Evolutionary conservation across 2,113 vertebrate genomes (phyloP), one percentile per base, ranked within the genome.

Genomic region (Psilopogon haemacephalus): DNA sequence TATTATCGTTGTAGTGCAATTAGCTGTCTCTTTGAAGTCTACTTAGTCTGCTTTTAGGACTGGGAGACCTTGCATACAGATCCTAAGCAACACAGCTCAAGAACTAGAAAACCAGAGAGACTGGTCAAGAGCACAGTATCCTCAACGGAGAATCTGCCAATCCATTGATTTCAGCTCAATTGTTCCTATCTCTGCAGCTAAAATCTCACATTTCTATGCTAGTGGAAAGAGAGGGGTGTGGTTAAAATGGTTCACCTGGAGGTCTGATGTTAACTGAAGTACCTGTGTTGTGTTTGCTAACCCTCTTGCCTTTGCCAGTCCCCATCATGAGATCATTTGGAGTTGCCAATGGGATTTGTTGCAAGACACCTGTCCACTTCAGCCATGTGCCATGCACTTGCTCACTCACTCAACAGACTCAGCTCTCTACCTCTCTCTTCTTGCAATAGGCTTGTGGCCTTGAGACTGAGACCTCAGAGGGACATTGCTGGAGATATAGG

Each of bases 361-460:
- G 58, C 13, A 72, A 9, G 8, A 3, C 4, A 3, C 11, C 35
- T 5, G 4, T 12, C n/a, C 19, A 28, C 7, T 35, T 26, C 35
- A 28, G 79, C 67, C 58, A 2, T 1, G 3, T 1, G 0, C 23
- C 55, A 5, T 3, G 0, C 0, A 1, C 28, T 56, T 0, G 0
- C 11, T 58, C 23, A 6, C 28, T 27, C 48, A 5, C 58, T 28
- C 3, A 8, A 1, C 32, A 65, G 50, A 9, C 5, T 9, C 1
- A 0, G 5, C 58, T 56, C 73, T 1, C 0, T 54, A 18, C 64
- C 42, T 35, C 7, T 42, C 19, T 73, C 24, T 40, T 40, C 1
- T 0, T 37, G 11, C 5, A 8, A 23, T 0, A 4, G 11, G 5
- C 32, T 35, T 89, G 54, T 15, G 20, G 23, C 27, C 64, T 50